Conservation (phyloP, 2,888 invertebrate genomes). For the Euphydryas editha region DNA sequence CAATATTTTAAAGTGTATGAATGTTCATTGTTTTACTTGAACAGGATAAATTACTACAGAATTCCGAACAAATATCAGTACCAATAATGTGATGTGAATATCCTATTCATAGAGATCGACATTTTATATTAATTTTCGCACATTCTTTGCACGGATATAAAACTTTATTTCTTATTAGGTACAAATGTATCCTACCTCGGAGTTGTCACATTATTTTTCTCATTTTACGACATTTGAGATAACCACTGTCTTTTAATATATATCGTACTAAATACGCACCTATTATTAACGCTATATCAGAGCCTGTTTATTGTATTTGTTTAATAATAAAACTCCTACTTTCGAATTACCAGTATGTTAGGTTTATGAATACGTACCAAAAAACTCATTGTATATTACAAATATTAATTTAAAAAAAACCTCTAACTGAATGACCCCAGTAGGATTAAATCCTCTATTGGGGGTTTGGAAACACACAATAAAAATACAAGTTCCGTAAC, state of each 20-base stretch:
- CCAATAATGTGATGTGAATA: conserved; percentile 29
- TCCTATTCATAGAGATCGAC: conserved; percentile 22
- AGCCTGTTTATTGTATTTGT: not conserved
- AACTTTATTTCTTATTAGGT: conserved; percentile 44
- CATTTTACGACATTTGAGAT: conserved; percentile 45
- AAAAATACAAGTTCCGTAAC: too few species aligned
- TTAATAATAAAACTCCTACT: not conserved
- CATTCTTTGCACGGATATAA: conserved; percentile 42
- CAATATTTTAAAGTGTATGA: not conserved
- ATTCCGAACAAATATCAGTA: conserved; percentile 17
- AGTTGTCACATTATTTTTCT: conserved; percentile 46
- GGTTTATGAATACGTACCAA: too few species aligned
- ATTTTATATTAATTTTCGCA: conserved; percentile 46
- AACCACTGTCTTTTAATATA: not conserved
- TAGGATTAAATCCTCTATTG: too few species aligned
- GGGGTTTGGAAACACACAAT: too few species aligned
- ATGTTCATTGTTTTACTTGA: not conserved
- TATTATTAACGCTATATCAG: not conserved
- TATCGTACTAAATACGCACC: not conserved
- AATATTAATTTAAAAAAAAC: too few species aligned
- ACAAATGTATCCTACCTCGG: conserved; percentile 42
- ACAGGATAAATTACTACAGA: not conserved
- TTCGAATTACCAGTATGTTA: not conserved
- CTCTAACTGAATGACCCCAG: too few species aligned
- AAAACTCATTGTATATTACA: too few species aligned